Base-by-base conservation (phyloP, 2,888 invertebrate species). In the Rhagonycha lutea region DNA sequence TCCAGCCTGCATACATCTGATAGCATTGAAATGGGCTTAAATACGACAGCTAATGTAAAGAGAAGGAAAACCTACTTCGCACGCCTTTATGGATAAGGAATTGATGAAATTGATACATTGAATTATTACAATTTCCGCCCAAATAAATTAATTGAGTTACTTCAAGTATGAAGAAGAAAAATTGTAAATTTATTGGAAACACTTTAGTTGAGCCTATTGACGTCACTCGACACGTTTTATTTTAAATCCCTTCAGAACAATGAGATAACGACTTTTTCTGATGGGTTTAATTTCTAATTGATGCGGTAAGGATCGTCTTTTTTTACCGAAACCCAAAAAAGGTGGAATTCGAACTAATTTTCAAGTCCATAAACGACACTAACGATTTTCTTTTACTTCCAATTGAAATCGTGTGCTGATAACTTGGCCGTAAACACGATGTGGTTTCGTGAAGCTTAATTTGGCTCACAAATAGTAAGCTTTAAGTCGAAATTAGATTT, bases 1-100 rank as follows among this genome's bases (percentile, higher is more conserved):
- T 75, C 75, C 71, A 29, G 61, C 70, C 75, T 75, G 75, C 62
- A 75, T 71, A 68, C 71, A 75, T 76, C 76, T 69, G 76, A 76
- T 76, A 76, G 67, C 76, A 72, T 72, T 72, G 76, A 73, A 76
- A 70, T 65, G 72, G 68, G 61, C 72, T 72, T 69, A 68, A 65
- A 70, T 68, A 71, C 62, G 75, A 70, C 74, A 71, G 24, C 75
- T 71, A 75, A 75, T 71, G 71, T 71, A 68, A 68, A 73, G 73
- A 61, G 69, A 74, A 70, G 70, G 68, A 70, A 69, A 73, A 69
- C 65, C 67, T 60, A 60, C 65, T 67, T 69, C 32, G 26, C 18
- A 60, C 68, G 60, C 69, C 70, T 70, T 14, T 28, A 28, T 28
- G 70, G 74, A 70, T 60, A 29, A 65, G 24, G 70, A 73, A 62